These are phyloP conservation scores for Andrena hattorfiana DNA, from an alignment of 2,888 invertebrate species.

Conservation along the genomic window DNA sequence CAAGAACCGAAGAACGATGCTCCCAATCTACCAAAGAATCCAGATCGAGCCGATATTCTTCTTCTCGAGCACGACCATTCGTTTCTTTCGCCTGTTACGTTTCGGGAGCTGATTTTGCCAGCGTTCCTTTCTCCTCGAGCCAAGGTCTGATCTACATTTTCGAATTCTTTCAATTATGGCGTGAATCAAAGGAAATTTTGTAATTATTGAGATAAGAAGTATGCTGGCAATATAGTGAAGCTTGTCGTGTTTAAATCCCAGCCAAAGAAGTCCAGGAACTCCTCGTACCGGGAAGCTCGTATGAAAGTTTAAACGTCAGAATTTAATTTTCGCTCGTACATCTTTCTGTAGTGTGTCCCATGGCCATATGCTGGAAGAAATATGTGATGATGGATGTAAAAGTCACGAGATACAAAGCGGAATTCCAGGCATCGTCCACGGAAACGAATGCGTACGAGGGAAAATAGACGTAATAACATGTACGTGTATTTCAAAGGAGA, in stretches of 20 bases:
- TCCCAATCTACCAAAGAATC: constrained; percentile 6
- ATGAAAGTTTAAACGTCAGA: constrained; percentile 34
- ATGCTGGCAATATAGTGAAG: background rate
- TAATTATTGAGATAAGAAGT: background rate
- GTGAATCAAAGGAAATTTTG: background rate
- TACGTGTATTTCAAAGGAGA: constrained; percentile 48
- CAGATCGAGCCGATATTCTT: constrained; percentile 9
- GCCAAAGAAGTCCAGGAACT: background rate
- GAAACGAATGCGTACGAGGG: constrained; percentile 42
- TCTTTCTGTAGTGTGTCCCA: constrained; percentile 10
- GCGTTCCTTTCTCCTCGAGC: background rate
- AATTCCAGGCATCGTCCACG: constrained; percentile 42
- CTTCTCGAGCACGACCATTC: background rate
- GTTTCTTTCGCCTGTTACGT: background rate
- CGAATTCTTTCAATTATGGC: background rate
- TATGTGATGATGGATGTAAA: constrained; percentile 50
- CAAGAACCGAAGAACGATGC: background rate
- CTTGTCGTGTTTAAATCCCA: constrained; percentile 4
- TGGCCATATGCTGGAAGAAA: constrained; percentile 45
- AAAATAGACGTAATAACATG: constrained; percentile 52
- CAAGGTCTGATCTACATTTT: background rate
- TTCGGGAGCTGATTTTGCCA: background rate
- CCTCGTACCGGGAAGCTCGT: background rate
- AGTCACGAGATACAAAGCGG: constrained; percentile 56
- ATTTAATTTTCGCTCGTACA: constrained; percentile 45